Evolutionary conservation across 2,888 invertebrate species (phyloP).

Genomic region (Dyspetes luteomarginatus): DNA sequence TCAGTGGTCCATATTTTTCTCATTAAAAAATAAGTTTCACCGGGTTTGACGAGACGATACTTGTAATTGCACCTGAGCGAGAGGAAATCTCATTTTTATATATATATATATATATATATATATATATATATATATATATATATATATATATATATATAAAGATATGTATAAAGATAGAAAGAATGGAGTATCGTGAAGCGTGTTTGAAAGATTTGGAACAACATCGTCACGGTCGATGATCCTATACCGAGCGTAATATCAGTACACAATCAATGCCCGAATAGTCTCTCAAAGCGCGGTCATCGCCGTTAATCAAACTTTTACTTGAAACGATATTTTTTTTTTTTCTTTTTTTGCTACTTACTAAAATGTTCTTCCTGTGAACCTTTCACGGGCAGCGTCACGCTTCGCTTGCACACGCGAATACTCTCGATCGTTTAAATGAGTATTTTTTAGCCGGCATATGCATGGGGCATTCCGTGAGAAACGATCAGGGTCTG

Average conservation of each 20-base stretch:
- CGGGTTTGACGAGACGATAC: slow-evolving; percentile 30
- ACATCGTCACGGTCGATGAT: slow-evolving; percentile 62
- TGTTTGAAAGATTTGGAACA: slow-evolving; percentile 58
- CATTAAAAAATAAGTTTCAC: slow-evolving; percentile 58
- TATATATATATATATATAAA: no score
- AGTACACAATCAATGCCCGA: slow-evolving; percentile 24
- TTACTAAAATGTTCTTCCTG: neutral
- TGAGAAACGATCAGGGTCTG: no score
- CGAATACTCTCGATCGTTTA: neutral
- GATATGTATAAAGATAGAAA: no score
- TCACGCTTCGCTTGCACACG: slow-evolving; percentile 25
- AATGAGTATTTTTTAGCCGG: neutral
- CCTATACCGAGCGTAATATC: slow-evolving; percentile 21
- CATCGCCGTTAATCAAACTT: slow-evolving; percentile 32
- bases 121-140: no score
- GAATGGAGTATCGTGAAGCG: neutral
- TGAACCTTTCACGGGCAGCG: neutral
- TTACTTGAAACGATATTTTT: slow-evolving; percentile 39
- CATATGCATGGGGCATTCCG: no score
- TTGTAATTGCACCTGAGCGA: slow-evolving; percentile 48
- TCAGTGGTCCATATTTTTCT: slow-evolving; percentile 54
- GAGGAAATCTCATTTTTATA: no score
- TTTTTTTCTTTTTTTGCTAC: neutral
- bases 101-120: no score
- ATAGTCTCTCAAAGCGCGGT: slow-evolving; percentile 22